Evolutionary conservation across 2,888 invertebrate genomes (phyloP).

Genomic region (Ethmia dodecea): DNA sequence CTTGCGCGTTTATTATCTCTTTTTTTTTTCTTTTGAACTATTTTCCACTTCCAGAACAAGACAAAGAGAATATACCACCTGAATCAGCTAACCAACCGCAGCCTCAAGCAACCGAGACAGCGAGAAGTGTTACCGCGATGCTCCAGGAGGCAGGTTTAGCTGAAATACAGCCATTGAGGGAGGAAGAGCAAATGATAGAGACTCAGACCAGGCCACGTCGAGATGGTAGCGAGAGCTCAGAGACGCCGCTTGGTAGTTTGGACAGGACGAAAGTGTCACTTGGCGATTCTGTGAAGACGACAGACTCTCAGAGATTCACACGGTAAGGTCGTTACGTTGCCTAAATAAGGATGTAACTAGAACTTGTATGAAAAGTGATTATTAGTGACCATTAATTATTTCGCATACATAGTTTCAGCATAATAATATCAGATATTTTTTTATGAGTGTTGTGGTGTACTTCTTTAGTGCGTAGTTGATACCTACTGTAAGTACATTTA

Average conservation of each 20-base stretch:
- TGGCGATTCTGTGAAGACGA: conserved; percentile 53
- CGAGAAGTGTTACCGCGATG: conserved; percentile 33
- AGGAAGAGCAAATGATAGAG: not conserved
- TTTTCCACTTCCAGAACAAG: conserved; percentile 23
- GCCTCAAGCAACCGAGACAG: conserved; percentile 10
- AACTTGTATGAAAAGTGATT: not conserved
- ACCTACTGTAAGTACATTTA: not conserved
- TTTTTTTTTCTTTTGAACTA: too few species aligned
- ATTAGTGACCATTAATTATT: not conserved
- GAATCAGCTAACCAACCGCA: conserved; percentile 21
- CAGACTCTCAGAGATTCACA: conserved; percentile 49
- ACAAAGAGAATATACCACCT: conserved; percentile 48
- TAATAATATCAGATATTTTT: too few species aligned
- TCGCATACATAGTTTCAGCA: not conserved
- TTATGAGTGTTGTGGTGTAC: too few species aligned
- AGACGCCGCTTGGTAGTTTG: conserved; percentile 56
- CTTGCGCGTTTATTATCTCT: too few species aligned
- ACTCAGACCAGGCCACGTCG: not conserved
- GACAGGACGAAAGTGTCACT: conserved; percentile 64
- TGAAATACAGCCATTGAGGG: conserved; percentile 23
- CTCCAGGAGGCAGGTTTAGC: conserved; percentile 46
- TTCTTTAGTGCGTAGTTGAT: not conserved
- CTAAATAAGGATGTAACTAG: too few species aligned
- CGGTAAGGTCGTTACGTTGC: conserved; percentile 30
- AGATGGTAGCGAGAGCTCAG: conserved; percentile 33